Evolutionary conservation across 2,888 invertebrate genomes (phyloP).

Genomic region (Drosophila rubida): DNA sequence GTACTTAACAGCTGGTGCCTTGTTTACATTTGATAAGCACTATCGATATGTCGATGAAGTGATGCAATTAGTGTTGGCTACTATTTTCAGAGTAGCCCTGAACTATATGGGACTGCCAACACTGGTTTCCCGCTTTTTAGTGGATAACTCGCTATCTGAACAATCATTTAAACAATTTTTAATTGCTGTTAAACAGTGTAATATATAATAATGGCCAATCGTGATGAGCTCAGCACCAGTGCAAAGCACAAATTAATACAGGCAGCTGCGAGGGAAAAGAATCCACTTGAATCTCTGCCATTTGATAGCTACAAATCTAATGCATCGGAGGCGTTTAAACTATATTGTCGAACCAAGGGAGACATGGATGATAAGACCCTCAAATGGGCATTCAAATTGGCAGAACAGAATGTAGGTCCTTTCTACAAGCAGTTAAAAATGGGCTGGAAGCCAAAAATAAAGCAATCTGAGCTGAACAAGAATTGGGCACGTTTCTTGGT

Average conservation of each 20-base stretch:
- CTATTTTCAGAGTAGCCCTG: constrained; percentile 32
- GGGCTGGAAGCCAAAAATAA: constrained; percentile 89
- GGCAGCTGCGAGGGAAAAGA: constrained; percentile 80
- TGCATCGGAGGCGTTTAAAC: constrained; percentile 59
- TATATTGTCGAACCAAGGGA: constrained; percentile 79
- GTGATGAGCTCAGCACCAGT: constrained; percentile 67
- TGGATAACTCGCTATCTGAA: constrained; percentile 3
- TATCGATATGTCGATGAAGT: too few relatives aligned
- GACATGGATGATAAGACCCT: constrained; percentile 81
- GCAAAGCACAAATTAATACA: constrained; percentile 83
- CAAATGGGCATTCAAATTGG: constrained; percentile 85
- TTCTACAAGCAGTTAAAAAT: constrained; percentile 82
- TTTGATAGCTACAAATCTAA: constrained; percentile 69
- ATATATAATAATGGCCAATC: constrained; percentile 66
- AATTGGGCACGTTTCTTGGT: constrained; percentile 88
- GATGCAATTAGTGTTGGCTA: constrained; percentile 26
- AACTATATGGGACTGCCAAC: background rate
- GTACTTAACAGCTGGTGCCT: too few relatives aligned
- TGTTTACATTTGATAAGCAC: too few relatives aligned
- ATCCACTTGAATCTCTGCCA: constrained; percentile 79
- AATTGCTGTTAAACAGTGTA: background rate
- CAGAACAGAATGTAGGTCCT: constrained; percentile 83
- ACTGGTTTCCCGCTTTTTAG: constrained; percentile 52
- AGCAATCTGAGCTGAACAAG: constrained; percentile 88
- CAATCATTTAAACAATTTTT: constrained; percentile 1